A percentile compares a stretch with the other conserved stretches of the same genome.
phyloP scores from a whole-genome alignment of 1,140 invertebrate genomes.

The Sycophaga agraensis region DNA sequence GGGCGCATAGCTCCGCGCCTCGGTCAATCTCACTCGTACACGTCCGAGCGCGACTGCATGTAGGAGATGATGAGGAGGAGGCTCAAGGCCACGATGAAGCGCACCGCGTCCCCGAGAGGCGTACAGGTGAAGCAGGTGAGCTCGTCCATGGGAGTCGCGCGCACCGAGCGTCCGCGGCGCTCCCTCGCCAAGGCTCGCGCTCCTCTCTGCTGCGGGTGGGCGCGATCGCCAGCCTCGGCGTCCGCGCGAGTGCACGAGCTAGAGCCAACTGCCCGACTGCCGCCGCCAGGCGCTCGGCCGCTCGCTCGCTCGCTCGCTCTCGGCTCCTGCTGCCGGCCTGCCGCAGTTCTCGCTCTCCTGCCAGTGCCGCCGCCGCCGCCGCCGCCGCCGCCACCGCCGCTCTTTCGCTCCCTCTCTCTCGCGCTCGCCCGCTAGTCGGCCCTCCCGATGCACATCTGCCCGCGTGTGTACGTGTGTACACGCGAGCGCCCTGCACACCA shows the following conservation, averaged over 20 bases:
- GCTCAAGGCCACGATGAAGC: background rate
- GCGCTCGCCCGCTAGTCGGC: constrained; percentile 1
- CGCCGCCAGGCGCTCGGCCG: background rate
- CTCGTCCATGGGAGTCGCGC: too few relatives aligned
- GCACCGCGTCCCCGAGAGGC: too few relatives aligned
- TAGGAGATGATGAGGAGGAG: background rate
- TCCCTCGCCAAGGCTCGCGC: background rate
- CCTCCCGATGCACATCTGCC: background rate
- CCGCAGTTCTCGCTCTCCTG: background rate
- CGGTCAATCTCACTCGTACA: background rate
- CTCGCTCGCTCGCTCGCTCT: background rate
- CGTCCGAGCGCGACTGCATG: background rate
- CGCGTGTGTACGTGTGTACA: background rate
- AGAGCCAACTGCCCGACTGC: constrained; percentile 21
- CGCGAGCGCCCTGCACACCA: background rate
- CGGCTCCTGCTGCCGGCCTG: constrained; percentile 2
- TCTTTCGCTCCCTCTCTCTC: background rate
- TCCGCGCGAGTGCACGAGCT: constrained; percentile 15
- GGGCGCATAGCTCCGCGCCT: background rate
- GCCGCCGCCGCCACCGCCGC: background rate
- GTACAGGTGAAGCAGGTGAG: too few relatives aligned
- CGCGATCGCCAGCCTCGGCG: background rate
- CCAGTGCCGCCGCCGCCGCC: too few relatives aligned
- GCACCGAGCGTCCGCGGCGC: too few relatives aligned
- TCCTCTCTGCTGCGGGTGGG: too few relatives aligned